Evolutionary conservation across 2,797 vertebrate genomes (phyloP).

Genomic region (Microchirus variegatus): DNA sequence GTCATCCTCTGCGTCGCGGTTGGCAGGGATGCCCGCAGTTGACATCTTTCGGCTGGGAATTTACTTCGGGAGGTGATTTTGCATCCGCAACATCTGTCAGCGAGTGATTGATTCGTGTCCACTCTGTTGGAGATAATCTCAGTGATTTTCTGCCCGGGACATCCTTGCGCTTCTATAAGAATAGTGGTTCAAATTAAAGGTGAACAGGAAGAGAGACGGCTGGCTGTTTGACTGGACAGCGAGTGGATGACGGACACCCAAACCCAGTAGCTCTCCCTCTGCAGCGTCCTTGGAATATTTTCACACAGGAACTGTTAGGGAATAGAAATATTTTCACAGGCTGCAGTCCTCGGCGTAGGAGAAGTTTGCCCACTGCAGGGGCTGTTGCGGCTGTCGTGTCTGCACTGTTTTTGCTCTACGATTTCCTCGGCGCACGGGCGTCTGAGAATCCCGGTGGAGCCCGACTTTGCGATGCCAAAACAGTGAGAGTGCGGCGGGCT

Average conservation of each 20-base stretch:
- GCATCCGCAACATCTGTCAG: conserved; percentile 67
- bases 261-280: conserved; percentile 46
- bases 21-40: conserved; percentile 63
- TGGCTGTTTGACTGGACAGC: conserved; percentile 55
- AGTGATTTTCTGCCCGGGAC: conserved; percentile 42
- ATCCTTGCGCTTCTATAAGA: conserved; percentile 49
- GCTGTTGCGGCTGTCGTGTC: conserved; percentile 58
- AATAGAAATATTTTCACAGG: conserved; percentile 43
- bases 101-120: conserved; percentile 59
- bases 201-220: conserved; percentile 46
- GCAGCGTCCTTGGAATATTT: conserved; percentile 72
- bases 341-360: conserved; percentile 34
- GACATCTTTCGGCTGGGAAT: conserved; percentile 72
- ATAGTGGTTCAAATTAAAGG: conserved; percentile 44
- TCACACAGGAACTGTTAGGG: conserved; percentile 26
- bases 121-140: conserved; percentile 21
- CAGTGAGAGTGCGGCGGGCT: conserved; percentile 75
- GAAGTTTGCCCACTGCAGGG: conserved; percentile 65
- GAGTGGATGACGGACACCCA: conserved; percentile 66
- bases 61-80: conserved; percentile 74
- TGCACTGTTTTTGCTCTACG: conserved; percentile 30
- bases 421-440: conserved; percentile 53
- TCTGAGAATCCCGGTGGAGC: conserved; percentile 67
- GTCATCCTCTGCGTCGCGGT: conserved; percentile 31
- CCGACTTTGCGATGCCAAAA: conserved; percentile 72